phyloP scores from a whole-genome alignment of 2,888 invertebrate species.

The Sepioteuthis lessoniana region DNA sequence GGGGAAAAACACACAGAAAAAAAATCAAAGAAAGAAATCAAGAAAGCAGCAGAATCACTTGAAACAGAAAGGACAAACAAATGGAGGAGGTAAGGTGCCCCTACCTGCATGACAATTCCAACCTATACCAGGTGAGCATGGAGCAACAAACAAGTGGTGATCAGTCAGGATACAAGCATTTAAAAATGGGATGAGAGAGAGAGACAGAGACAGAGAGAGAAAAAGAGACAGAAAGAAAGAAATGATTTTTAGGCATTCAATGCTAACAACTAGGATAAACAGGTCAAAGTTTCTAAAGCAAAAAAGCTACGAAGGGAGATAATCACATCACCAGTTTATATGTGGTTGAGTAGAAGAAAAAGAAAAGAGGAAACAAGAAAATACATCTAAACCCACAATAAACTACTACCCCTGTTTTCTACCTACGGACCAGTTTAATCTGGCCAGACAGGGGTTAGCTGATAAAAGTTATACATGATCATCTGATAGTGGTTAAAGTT shows the following conservation, averaged over 20 bases:
- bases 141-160: background rate
- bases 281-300: background rate
- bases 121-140: background rate
- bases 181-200: background rate
- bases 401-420: background rate
- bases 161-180: background rate
- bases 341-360: background rate
- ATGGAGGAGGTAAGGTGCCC: constrained; percentile 21
- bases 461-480: background rate
- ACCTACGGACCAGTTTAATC: background rate
- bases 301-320: background rate
- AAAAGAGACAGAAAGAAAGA: background rate
- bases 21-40: background rate
- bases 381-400: background rate
- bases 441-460: background rate
- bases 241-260: background rate
- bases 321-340: background rate
- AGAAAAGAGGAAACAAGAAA: background rate
- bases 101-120: background rate
- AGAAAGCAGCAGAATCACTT: background rate
- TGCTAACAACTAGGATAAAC: background rate
- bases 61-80: background rate
- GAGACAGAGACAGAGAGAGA: background rate
- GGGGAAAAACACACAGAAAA: background rate
- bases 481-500: background rate